phyloP scores from a whole-genome alignment of 2,888 invertebrate genomes.

The Heliothis peltigera region DNA sequence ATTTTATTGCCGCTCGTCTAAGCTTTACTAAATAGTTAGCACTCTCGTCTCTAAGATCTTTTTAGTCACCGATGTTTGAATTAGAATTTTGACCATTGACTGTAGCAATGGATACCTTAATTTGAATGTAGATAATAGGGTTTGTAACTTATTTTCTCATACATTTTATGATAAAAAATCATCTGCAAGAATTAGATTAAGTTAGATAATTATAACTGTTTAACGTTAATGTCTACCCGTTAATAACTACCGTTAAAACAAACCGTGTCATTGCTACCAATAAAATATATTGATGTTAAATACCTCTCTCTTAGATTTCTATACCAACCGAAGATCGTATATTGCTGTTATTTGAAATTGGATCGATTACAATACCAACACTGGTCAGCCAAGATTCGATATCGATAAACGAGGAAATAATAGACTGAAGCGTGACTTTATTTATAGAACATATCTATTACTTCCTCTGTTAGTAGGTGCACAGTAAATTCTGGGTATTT shows the following conservation, averaged over 20 bases:
- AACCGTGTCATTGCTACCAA: not conserved
- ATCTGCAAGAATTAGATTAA: not conserved
- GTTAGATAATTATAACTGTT: no score
- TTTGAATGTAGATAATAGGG: not conserved
- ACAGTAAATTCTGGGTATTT: constrained; percentile 33
- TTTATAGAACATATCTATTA: constrained; percentile 69
- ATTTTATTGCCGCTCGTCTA: constrained; percentile 53
- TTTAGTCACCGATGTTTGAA: constrained; percentile 65
- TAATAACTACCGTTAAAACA: not conserved
- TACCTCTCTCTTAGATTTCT: not conserved
- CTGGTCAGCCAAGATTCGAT: constrained; percentile 65
- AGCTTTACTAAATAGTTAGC: constrained; percentile 72
- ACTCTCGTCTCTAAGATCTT: constrained; percentile 68
- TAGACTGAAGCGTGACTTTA: constrained; percentile 67
- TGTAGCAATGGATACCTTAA: not conserved
- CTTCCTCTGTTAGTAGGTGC: constrained; percentile 63
- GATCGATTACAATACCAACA: constrained; percentile 63
- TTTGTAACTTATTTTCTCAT: not conserved
- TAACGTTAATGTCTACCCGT: not conserved
- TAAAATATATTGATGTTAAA: not conserved
- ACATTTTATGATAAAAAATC: no score
- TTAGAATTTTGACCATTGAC: constrained; percentile 38
- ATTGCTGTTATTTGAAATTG: constrained; percentile 25
- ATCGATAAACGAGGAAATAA: constrained; percentile 73
- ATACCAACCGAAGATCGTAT: not conserved